phyloP scores from a whole-genome alignment of 2,797 vertebrate genomes.

The Acomys russatus region DNA sequence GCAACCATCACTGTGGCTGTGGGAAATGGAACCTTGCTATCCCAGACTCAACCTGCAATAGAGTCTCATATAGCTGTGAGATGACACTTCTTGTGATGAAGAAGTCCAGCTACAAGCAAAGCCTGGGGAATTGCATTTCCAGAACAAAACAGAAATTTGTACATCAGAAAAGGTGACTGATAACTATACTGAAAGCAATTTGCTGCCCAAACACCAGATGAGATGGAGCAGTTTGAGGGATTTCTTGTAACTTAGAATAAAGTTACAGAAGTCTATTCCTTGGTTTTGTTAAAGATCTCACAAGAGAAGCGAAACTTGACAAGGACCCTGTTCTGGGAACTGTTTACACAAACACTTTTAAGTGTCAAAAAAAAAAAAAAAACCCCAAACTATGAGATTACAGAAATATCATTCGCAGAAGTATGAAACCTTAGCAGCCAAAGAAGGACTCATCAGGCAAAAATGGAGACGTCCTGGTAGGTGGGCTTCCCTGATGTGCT shows the following conservation, averaged over 20 bases:
- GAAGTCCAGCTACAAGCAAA: not conserved
- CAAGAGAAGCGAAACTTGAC: slow-evolving; percentile 95
- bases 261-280: slow-evolving; percentile 97
- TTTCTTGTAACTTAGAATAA: slow-evolving; percentile 98
- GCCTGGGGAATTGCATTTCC: not conserved
- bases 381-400: slow-evolving; percentile 97
- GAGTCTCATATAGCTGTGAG: not conserved
- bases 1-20: not conserved
- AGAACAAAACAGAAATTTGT: not conserved
- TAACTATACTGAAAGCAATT: slow-evolving; percentile 85
- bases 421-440: slow-evolving; percentile 96
- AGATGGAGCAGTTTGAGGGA: slow-evolving; percentile 98
- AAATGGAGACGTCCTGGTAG: slow-evolving; percentile 84
- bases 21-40: too few species aligned
- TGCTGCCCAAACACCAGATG: slow-evolving; percentile 94
- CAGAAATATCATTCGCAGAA: slow-evolving; percentile 99
- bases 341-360: slow-evolving; percentile 98
- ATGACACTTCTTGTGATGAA: not conserved
- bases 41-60: not conserved
- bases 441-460: slow-evolving; percentile 94
- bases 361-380: slow-evolving; percentile 91
- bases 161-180: slow-evolving; percentile 75
- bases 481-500: not conserved
- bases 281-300: slow-evolving; percentile 98
- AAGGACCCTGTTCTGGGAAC: slow-evolving; percentile 96